Percentiles rank a stretch among this genome's conserved stretches.
Evolutionary conservation across 1,140 invertebrate species (phyloP).

Genomic region (Brachionus rubens): DNA sequence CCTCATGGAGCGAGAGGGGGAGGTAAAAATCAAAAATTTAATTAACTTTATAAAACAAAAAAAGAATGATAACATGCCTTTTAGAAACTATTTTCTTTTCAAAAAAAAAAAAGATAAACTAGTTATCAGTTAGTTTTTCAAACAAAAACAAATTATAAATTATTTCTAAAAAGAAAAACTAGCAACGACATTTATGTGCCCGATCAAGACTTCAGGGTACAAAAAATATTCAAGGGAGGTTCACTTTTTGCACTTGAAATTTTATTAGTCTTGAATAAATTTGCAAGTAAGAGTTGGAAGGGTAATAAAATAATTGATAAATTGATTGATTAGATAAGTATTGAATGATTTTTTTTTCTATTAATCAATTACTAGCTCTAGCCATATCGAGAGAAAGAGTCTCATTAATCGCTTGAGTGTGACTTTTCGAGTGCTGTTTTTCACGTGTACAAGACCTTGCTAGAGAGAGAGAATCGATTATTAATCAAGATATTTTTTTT

Average conservation of each 20-base stretch:
- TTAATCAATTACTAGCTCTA: conserved; percentile 16
- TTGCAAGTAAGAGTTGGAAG: background rate
- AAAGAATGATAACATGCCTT: background rate
- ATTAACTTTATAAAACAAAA: background rate
- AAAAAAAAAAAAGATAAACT: conserved; percentile 34
- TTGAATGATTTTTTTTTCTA: background rate
- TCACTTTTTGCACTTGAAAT: too few species aligned
- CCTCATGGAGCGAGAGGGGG: too few species aligned
- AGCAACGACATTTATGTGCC: too few species aligned
- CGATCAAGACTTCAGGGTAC: too few species aligned
- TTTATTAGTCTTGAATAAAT: conserved; percentile 27
- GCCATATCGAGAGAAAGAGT: background rate
- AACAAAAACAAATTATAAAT: conserved; percentile 22
- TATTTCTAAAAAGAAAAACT: background rate
- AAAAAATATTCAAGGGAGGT: too few species aligned
- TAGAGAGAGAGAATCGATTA: conserved; percentile 9
- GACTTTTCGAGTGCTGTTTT: conserved; percentile 4
- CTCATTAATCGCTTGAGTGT: background rate
- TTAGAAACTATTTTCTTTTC: background rate
- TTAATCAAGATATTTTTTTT: conserved; percentile 32
- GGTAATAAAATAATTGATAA: conserved; percentile 37
- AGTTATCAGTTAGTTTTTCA: background rate
- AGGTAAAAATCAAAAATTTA: too few species aligned
- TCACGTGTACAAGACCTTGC: background rate
- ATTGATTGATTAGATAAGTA: conserved; percentile 46